phyloP scores from a whole-genome alignment of 2,888 invertebrate genomes.

The Cecidostiba fungosa region DNA sequence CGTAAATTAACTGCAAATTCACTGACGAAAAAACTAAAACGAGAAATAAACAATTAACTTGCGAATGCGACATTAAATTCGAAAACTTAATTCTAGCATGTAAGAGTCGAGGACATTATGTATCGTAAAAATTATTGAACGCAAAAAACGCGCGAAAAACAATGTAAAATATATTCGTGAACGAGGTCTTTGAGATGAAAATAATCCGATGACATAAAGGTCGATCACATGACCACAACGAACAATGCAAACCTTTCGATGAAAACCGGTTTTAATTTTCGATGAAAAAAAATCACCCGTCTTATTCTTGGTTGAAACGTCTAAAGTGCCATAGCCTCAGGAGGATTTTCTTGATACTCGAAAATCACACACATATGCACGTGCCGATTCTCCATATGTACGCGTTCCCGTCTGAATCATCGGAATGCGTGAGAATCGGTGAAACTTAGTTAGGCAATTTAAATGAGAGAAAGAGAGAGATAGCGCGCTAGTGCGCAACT shows the following conservation, averaged over 20 bases:
- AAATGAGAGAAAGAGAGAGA: conserved; percentile 36
- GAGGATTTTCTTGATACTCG: conserved; percentile 59
- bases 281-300: conserved; percentile 39
- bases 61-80: conserved; percentile 45
- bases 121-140: conserved; percentile 36
- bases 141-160: conserved; percentile 40
- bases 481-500: conserved; percentile 53
- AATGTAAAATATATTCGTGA: conserved; percentile 51
- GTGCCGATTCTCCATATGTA: conserved; percentile 19
- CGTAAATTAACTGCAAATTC: conserved; percentile 56
- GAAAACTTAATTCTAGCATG: conserved; percentile 47
- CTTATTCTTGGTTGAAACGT: conserved; percentile 55
- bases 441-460: conserved; percentile 63
- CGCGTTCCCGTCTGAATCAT: neutral
- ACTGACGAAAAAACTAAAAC: conserved; percentile 5
- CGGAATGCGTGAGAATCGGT: neutral
- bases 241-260: conserved; percentile 40
- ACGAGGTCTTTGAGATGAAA: conserved; percentile 64
- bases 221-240: conserved; percentile 57
- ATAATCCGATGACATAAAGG: conserved; percentile 58
- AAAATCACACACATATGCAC: conserved; percentile 57
- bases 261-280: conserved; percentile 63
- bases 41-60: conserved; percentile 12
- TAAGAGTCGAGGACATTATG: conserved; percentile 63
- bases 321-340: conserved; percentile 63